Base-by-base conservation (phyloP, 1,140 invertebrate species). In the Drosophila nigromelanica region DNA sequence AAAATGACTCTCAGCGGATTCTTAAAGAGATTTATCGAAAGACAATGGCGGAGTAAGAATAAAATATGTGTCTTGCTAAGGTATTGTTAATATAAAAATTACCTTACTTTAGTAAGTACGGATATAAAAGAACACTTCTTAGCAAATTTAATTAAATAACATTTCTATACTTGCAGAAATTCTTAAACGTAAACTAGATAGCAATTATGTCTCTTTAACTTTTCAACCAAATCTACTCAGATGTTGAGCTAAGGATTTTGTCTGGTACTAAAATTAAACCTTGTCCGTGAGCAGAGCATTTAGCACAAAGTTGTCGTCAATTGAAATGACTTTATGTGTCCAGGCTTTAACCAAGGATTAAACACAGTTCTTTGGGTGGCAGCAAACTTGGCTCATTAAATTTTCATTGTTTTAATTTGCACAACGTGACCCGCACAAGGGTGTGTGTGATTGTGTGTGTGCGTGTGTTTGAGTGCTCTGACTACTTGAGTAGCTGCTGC, bases 331-430 rank as follows among this genome's bases (percentile, higher is more conserved):
- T 78, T 77, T 51, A 62, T 37, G 39, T 61, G 48, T 68, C 55
- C 40, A 18, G 75, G 55, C 60, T 62, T 58, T 68, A 52, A 27
- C 27, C 55, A 45, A 54, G 80, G 67, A 73, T 59, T 81, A 62
- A 66, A 66, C 55, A 59, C 33, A n/a, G 40, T 54, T 37, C 78
- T 48, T 59, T 56, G 42, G 52, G 58, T 73, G 45, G 21, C 15
- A 70, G 30, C 45, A 67, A 78, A 78, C 74, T 86, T 78, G 78
- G 60, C 78, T 78, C 82, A 86, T 86, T 86, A 87, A 89, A 87
- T 76, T 89, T 86, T 87, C 68, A 89, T 87, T 87, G 78, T 82
- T 87, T 87, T 89, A 86, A 87, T 87, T 87, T 82, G 63, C 70
- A 48, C 73, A 78, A 72, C 72, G 72, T 71, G 56, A 47, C 43